phyloP scores from a whole-genome alignment of 1,140 invertebrate species.

The Nilaparvata lugens region DNA sequence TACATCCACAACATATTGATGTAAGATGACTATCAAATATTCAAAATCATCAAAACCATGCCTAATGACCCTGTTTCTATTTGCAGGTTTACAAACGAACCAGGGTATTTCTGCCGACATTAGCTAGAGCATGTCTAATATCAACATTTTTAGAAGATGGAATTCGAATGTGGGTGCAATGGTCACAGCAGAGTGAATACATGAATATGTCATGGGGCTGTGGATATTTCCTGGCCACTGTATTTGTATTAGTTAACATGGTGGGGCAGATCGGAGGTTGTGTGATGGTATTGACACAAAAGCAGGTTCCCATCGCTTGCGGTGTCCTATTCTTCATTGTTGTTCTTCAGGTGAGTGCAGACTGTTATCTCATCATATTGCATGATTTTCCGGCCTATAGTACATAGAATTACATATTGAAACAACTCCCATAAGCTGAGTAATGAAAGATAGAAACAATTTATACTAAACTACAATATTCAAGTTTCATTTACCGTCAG shows the following conservation, averaged over 20 bases:
- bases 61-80: conserved; percentile 12
- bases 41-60: not conserved
- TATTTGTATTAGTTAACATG: conserved; percentile 92
- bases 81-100: conserved; percentile 81
- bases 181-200: conserved; percentile 95
- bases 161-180: conserved; percentile 97
- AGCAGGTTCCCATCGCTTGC: conserved; percentile 90
- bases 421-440: too few relatives aligned
- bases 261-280: conserved; percentile 92
- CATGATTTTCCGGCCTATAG: too few relatives aligned
- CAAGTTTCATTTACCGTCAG: too few relatives aligned
- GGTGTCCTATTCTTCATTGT: conserved; percentile 94
- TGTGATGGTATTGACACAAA: conserved; percentile 87
- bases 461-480: too few relatives aligned
- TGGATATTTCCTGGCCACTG: conserved; percentile 81
- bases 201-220: conserved; percentile 98
- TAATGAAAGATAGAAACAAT: too few relatives aligned
- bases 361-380: too few relatives aligned
- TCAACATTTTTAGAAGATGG: conserved; percentile 99
- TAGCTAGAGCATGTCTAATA: conserved; percentile 94
- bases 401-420: too few relatives aligned
- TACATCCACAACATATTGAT: not conserved
- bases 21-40: not conserved
- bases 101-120: conserved; percentile 89
- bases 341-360: conserved; percentile 67